Base-by-base conservation (phyloP, 1,140 invertebrate species). In the Pinna nobilis region DNA sequence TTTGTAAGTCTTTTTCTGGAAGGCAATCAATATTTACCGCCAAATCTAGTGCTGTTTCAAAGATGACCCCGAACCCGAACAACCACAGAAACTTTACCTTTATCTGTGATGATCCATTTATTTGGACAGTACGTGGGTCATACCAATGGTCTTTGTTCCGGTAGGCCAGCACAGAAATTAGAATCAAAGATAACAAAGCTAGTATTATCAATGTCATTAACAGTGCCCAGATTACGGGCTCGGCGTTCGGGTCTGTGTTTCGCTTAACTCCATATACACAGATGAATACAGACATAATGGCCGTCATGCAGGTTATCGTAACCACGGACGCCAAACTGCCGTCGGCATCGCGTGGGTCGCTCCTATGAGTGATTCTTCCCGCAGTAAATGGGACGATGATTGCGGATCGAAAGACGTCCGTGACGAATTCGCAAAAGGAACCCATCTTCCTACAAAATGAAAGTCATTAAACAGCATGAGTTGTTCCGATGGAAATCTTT, bases 321-420 rank as follows among this genome's bases (percentile, higher is more conserved):
- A 63, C 59, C n/a, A 63, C 39, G n/a, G 59, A 63, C 37, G 59
- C 59, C 37, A 63, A 28, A 41, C 59, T 63, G n/a, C 59, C 59
- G 28, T 63, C 39, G 18, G 59, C 28, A 25, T 63, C 59, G 20
- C 44, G 32, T 33, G 59, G 59, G 25, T 41, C 28, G 18, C 39
- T 25, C 18, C 28, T 39, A 3, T 35, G n/a, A 18, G 28, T n/a
- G 7, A 37, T 25, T 23, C 44, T 37, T 44, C 59, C 59, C 5
- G 59, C 59, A 6, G 59, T 63, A 5, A 63, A 37, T 15, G 59
- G 59, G 11, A 44, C 39, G n/a, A 37, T 63, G 18, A 63, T 63
- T 5, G 59, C 25, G 5, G 59, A n/a, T 15, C 59, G 33, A n/a
- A n/a, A n/a, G n/a, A n/a, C n/a, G n/a, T n/a, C n/a, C n/a, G n/a